phyloP scores from a whole-genome alignment of 1,140 invertebrate genomes.

The Nymphalis io region DNA sequence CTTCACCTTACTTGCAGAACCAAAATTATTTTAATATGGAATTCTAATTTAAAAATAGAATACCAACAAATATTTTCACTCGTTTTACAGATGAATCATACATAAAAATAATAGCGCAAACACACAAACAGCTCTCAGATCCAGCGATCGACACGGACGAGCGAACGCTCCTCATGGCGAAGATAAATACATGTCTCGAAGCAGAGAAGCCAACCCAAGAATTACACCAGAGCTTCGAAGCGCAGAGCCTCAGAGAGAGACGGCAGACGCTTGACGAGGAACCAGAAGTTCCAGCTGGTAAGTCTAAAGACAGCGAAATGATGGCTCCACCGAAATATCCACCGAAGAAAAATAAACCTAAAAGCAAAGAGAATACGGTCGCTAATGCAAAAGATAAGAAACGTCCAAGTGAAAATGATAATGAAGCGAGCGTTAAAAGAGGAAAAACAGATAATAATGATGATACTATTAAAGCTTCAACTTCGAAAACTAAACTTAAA shows the following conservation, averaged over 20 bases:
- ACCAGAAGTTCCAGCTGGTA: slow-evolving; percentile 29
- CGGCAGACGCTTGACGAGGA: slow-evolving; percentile 42
- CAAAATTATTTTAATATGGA: too few relatives aligned
- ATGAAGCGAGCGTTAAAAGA: slow-evolving; percentile 11
- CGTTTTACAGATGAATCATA: slow-evolving; percentile 50
- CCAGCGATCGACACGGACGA: slow-evolving; percentile 57
- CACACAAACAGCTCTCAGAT: slow-evolving; percentile 54
- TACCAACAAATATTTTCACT: neutral
- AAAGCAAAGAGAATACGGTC: slow-evolving; percentile 43
- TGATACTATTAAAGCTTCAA: neutral
- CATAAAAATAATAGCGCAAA: slow-evolving; percentile 53
- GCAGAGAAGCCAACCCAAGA: slow-evolving; percentile 36
- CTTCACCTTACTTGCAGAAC: too few relatives aligned
- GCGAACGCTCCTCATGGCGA: slow-evolving; percentile 53
- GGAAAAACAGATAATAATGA: slow-evolving; percentile 22
- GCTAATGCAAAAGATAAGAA: slow-evolving; percentile 27
- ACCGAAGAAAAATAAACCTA: slow-evolving; percentile 57
- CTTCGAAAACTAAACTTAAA: slow-evolving; percentile 10
- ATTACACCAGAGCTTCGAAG: slow-evolving; percentile 42
- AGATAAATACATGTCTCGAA: slow-evolving; percentile 56
- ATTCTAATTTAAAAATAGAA: too few relatives aligned
- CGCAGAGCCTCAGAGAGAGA: slow-evolving; percentile 43
- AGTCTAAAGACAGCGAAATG: slow-evolving; percentile 45
- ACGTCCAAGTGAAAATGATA: slow-evolving; percentile 21
- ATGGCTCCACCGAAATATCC: slow-evolving; percentile 67